These are phyloP conservation scores for Amorpha juglandis DNA, from an alignment of 2,888 invertebrate genomes.

Conservation along the genomic window DNA sequence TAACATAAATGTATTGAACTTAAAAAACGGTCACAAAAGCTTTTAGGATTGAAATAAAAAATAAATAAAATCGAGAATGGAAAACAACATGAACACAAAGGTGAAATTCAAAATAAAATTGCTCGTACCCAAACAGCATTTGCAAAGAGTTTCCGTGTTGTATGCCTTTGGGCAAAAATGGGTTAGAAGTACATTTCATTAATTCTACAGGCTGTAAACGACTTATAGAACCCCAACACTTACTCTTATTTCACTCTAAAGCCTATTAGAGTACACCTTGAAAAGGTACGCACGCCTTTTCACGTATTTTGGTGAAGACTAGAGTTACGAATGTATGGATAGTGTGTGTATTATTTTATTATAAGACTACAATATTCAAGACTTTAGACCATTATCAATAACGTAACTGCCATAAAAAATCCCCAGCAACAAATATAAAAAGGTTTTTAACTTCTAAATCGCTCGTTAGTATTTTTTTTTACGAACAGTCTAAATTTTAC, in stretches of 20 bases:
- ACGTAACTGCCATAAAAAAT: too few species aligned
- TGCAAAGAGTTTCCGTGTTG: constrained; percentile 14
- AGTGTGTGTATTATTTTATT: constrained; percentile 5
- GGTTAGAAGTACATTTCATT: constrained; percentile 48
- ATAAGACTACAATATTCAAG: too few species aligned
- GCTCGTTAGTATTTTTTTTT: too few species aligned
- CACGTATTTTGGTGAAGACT: constrained; percentile 38
- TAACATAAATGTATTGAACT: neutral
- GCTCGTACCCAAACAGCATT: neutral
- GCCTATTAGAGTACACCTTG: constrained; percentile 60
- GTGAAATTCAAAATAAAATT: neutral
- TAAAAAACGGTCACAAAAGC: neutral
- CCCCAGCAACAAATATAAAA: too few species aligned
- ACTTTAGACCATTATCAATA: too few species aligned
- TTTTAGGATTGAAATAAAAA: neutral
- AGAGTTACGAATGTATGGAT: constrained; percentile 31
- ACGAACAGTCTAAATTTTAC: too few species aligned
- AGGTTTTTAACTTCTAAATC: too few species aligned
- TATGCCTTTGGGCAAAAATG: constrained; percentile 14
- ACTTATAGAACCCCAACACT: constrained; percentile 54
- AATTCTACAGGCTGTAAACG: constrained; percentile 58
- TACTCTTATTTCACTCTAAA: constrained; percentile 51
- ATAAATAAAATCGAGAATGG: neutral
- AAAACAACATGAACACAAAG: neutral
- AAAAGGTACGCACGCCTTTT: constrained; percentile 50